Percentiles rank a stretch among this genome's conserved stretches.
Conservation (phyloP, 2,888 invertebrate genomes). For the Cryptocheilus praepositus region DNA sequence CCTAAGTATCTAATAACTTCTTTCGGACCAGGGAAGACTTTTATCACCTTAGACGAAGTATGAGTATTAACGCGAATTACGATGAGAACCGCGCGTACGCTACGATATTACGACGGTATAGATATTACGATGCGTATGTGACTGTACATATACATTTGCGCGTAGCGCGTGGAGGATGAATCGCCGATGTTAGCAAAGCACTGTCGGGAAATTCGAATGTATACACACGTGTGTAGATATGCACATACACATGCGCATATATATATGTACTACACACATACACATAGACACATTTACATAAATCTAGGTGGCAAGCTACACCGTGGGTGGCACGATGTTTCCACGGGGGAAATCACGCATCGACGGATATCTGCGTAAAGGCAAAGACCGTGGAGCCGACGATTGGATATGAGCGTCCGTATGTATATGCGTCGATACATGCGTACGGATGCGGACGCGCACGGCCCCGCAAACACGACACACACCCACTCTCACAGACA, state of each 20-base stretch:
- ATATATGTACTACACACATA: slow-evolving; percentile 11
- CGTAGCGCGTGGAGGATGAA: slow-evolving; percentile 41
- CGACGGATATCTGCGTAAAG: neutral
- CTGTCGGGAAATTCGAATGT: neutral
- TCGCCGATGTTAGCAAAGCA: slow-evolving; percentile 32
- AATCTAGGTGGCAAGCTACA: no score
- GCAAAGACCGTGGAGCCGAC: neutral
- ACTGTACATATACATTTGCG: slow-evolving; percentile 49
- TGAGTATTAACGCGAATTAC: slow-evolving; percentile 57
- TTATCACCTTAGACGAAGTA: slow-evolving; percentile 69
- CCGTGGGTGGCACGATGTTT: neutral
- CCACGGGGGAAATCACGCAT: neutral
- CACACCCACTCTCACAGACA: no score
- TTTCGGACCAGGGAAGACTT: slow-evolving; percentile 74
- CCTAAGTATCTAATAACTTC: slow-evolving; percentile 74
- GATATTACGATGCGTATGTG: slow-evolving; percentile 43
- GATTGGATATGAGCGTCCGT: neutral
- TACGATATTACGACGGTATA: slow-evolving; percentile 20
- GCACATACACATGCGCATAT: neutral
- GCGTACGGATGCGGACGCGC: neutral
- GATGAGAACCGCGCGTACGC: no score
- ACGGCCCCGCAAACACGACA: no score
- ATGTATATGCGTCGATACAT: neutral
- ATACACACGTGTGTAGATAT: slow-evolving; percentile 3
- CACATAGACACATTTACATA: slow-evolving; percentile 3